Evolutionary conservation across 2,113 vertebrate species (phyloP).

Genomic region (Hymenochirus boettgeri): DNA sequence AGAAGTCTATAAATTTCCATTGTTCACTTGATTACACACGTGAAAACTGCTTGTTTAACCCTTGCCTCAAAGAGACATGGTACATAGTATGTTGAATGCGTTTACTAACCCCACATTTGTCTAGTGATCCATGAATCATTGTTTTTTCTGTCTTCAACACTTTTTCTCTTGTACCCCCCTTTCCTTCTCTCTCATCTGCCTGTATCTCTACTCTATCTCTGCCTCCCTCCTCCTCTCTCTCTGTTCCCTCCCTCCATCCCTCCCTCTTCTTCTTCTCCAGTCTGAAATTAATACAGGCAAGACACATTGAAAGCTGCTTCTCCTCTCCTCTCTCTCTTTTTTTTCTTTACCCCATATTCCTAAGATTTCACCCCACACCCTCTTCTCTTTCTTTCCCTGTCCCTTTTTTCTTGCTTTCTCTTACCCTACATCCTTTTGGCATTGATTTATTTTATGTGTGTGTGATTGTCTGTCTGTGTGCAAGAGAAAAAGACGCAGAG

Average conservation of each 20-base stretch:
- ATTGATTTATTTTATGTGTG: conserved; percentile 13
- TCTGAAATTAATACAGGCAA: conserved; percentile 24
- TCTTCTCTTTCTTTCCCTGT: conserved; percentile 13
- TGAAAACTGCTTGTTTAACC: conserved; percentile 3
- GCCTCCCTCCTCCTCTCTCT: conserved; percentile 29
- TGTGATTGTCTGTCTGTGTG: neutral
- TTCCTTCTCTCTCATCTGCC: conserved; percentile 1
- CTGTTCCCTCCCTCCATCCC: conserved; percentile 9
- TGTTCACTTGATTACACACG: neutral
- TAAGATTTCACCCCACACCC: conserved; percentile 7
- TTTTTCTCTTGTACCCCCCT: conserved; percentile 4
- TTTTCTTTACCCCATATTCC: conserved; percentile 13
- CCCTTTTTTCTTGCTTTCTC: conserved; percentile 20
- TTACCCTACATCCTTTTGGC: conserved; percentile 26
- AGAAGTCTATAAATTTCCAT: neutral
- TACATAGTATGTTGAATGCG: neutral
- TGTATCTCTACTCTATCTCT: conserved; percentile 29
- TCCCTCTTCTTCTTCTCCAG: conserved; percentile 30
- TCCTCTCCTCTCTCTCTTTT: conserved; percentile 29
- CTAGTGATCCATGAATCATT: neutral
- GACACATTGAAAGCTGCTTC: conserved; percentile 7
- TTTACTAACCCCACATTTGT: neutral
- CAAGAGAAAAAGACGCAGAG: conserved; percentile 32
- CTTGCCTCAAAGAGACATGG: neutral
- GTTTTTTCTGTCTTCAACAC: conserved; percentile 12